phyloP scores from a whole-genome alignment of 2,797 vertebrate genomes.

The Sphenodon punctatus region DNA sequence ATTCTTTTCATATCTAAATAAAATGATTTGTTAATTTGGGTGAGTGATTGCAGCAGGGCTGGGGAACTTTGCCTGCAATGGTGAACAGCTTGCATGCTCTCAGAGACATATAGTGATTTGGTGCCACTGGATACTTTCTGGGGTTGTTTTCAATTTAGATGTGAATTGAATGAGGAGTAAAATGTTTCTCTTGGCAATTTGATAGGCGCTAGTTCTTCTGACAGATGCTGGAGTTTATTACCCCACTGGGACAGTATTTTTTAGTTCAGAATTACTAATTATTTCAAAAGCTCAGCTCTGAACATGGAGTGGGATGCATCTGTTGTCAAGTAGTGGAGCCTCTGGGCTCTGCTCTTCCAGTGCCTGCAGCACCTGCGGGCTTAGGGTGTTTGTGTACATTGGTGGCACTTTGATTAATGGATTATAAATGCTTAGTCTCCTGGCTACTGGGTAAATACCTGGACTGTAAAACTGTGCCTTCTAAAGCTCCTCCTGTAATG shows the following conservation, averaged over 20 bases:
- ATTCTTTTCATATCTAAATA: conserved; percentile 73
- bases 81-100: conserved; percentile 74
- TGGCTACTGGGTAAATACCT: not conserved
- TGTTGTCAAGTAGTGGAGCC: conserved; percentile 4
- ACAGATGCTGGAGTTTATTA: conserved; percentile 82
- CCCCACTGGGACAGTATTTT: conserved; percentile 72
- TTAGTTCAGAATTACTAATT: conserved; percentile 77
- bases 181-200: conserved; percentile 81
- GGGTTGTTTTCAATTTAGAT: conserved; percentile 79
- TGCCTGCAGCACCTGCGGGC: not conserved
- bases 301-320: conserved; percentile 17
- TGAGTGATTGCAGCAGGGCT: conserved; percentile 72
- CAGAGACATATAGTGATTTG: conserved; percentile 63
- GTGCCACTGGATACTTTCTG: conserved; percentile 72
- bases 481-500: rapidly evolving
- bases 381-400: not conserved
- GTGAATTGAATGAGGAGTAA: conserved; percentile 78
- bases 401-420: not conserved
- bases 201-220: conserved; percentile 75
- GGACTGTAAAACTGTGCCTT: not conserved
- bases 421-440: not conserved
- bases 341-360: not conserved
- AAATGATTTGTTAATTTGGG: conserved; percentile 81
- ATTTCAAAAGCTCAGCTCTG: conserved; percentile 58
- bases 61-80: conserved; percentile 58